Evolutionary conservation across 2,888 invertebrate species (phyloP).

Genomic region (Melieria omissa): DNA sequence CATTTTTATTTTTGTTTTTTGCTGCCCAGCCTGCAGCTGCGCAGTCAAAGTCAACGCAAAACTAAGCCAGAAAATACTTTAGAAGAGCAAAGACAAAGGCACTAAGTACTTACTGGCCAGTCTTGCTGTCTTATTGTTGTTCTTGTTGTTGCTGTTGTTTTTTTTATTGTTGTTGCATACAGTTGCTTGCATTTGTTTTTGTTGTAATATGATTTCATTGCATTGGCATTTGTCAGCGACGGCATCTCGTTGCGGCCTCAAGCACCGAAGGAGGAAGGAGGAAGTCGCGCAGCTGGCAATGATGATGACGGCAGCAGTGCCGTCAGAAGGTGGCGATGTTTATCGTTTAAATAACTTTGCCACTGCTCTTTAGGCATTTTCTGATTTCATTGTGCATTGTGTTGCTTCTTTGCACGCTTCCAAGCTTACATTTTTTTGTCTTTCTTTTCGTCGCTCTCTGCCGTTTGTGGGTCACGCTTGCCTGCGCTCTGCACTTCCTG

Average conservation of each 20-base stretch:
- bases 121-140: slow-evolving; percentile 6
- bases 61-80: too few relatives aligned
- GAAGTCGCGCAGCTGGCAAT: too few relatives aligned
- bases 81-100: too few relatives aligned
- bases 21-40: neutral
- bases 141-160: too few relatives aligned
- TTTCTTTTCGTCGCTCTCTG: neutral
- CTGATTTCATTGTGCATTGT: slow-evolving; percentile 2
- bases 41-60: neutral
- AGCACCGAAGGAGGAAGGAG: too few relatives aligned
- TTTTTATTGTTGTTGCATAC: neutral
- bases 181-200: slow-evolving; percentile 9
- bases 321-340: slow-evolving; percentile 16
- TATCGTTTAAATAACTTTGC: slow-evolving; percentile 10
- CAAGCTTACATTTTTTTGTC: slow-evolving; percentile 3
- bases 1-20: slow-evolving; percentile 13
- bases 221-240: neutral
- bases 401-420: slow-evolving; percentile 1
- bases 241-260: too few relatives aligned
- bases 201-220: slow-evolving; percentile 11
- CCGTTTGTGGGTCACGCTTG: slow-evolving; percentile 49
- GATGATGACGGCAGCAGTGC: neutral
- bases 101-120: neutral
- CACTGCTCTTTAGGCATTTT: slow-evolving; percentile 9
- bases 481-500: slow-evolving; percentile 55